Conservation (phyloP, 1,140 invertebrate genomes). For the Vollenhovia emeryi region DNA sequence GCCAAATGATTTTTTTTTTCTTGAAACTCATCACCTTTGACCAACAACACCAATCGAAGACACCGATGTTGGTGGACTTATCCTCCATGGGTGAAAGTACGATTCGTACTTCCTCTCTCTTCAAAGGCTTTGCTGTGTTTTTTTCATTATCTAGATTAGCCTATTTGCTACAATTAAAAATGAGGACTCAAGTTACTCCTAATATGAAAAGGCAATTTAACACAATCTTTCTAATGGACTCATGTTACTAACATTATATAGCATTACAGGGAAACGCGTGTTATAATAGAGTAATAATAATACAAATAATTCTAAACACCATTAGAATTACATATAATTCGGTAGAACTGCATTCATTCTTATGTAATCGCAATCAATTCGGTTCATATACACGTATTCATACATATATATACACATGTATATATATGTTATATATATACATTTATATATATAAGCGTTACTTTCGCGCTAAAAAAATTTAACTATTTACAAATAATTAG, state of each 20-base stretch:
- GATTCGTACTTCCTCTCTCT: constrained; percentile 69
- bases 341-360: not conserved
- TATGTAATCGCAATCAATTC: constrained; percentile 27
- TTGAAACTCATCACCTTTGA: constrained; percentile 70
- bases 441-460: not conserved
- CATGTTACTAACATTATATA: constrained; percentile 61
- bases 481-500: constrained; percentile 40
- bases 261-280: constrained; percentile 10
- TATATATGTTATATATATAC: not conserved
- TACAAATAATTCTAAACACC: constrained; percentile 9
- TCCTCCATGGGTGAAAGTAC: constrained; percentile 66
- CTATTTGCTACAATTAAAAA: constrained; percentile 77
- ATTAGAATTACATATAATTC: constrained; percentile 32
- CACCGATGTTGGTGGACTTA: constrained; percentile 56
- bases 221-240: constrained; percentile 73
- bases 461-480: constrained; percentile 34
- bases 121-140: constrained; percentile 75
- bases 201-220: constrained; percentile 69
- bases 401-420: not conserved
- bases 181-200: constrained; percentile 76
- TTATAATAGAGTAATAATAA: constrained; percentile 36
- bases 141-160: constrained; percentile 78
- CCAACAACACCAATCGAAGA: constrained; percentile 68
- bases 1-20: constrained; percentile 71
- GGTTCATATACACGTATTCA: not conserved